Evolutionary conservation across 2,113 vertebrate genomes (phyloP).

Genomic region (Plectropomus leopardus): DNA sequence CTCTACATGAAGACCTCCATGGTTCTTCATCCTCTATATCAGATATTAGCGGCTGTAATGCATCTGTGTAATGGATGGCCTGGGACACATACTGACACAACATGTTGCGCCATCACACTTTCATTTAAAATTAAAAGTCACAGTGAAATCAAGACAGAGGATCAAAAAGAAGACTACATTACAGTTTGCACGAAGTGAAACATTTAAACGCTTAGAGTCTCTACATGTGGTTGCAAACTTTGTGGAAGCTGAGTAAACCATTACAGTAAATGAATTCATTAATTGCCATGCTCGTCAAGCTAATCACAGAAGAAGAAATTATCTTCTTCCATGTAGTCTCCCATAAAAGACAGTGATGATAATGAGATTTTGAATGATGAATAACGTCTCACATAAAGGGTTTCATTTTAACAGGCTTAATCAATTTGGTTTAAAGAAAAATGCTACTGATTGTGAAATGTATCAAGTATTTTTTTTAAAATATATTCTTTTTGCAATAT

Average conservation of each 20-base stretch:
- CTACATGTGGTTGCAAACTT: not conserved
- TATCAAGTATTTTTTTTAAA: not conserved
- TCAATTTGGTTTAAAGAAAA: not conserved
- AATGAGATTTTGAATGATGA: constrained; percentile 9
- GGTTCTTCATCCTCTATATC: constrained; percentile 32
- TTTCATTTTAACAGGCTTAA: not conserved
- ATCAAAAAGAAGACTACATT: not conserved
- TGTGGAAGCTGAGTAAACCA: constrained; percentile 11
- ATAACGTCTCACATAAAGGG: constrained; percentile 17
- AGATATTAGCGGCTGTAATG: constrained; percentile 30
- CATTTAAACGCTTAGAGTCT: not conserved
- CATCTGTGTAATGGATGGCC: constrained; percentile 26
- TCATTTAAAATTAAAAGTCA: not conserved
- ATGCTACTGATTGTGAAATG: not conserved
- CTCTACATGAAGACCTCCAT: constrained; percentile 53
- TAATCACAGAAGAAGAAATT: constrained; percentile 3
- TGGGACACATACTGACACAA: not conserved
- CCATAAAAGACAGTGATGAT: constrained; percentile 6
- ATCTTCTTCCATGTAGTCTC: not conserved
- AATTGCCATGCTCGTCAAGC: not conserved
- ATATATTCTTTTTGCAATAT: not conserved
- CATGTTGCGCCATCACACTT: no score
- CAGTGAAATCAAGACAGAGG: not conserved
- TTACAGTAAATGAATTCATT: not conserved
- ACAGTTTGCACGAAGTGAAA: not conserved